Evolutionary conservation across 2,113 vertebrate species (phyloP).

Genomic region (Eudyptes chrysolophus): DNA sequence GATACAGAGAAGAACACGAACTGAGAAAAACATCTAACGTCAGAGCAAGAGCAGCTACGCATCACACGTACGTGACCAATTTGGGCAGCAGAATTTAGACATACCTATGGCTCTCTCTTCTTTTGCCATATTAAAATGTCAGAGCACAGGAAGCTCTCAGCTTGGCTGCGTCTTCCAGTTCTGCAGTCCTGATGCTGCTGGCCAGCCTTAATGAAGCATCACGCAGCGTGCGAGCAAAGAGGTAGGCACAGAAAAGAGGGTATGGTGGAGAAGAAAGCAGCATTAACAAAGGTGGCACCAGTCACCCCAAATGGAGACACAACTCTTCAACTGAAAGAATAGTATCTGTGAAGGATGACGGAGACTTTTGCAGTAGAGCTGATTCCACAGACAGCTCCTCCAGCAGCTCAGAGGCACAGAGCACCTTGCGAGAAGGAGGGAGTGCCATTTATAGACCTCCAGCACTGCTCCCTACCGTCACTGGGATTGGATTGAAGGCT

Average conservation of each 20-base stretch:
- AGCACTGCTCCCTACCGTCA: neutral
- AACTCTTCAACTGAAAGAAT: neutral
- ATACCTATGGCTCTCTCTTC: neutral
- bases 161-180: neutral
- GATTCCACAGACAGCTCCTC: neutral
- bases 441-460: neutral
- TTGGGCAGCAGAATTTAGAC: neutral
- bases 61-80: fast-evolving
- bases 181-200: neutral
- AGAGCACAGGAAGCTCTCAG: neutral
- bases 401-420: neutral
- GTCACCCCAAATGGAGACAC: neutral
- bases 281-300: neutral
- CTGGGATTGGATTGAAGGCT: neutral
- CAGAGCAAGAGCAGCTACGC: neutral
- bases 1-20: neutral
- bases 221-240: neutral
- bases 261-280: neutral
- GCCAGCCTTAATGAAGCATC: neutral
- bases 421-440: neutral
- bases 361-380: neutral
- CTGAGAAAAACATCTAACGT: neutral
- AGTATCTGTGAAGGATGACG: neutral
- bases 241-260: neutral
- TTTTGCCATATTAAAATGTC: neutral